Evolutionary conservation across 2,888 invertebrate species (phyloP), one percentile per base, ranked within the genome.

Genomic region (Brenthis ino): DNA sequence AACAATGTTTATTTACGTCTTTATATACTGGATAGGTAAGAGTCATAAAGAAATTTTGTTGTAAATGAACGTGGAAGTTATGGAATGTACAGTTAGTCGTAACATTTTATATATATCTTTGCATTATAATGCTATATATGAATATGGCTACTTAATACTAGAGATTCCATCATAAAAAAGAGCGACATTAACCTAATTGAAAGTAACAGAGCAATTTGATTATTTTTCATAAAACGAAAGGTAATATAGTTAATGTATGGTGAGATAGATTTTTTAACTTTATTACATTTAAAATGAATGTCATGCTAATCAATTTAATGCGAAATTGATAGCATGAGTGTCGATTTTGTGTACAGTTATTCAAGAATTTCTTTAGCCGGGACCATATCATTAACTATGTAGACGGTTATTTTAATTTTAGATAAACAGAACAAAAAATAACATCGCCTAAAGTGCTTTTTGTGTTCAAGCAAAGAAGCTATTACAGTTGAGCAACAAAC

Each of bases 251-350:
- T 43, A 8, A 63, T 43, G 37, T 63, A 54, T 5, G 33, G 14
- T 2, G 13, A 37, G 43, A n/a, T 53, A 8, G 63, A 24, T 50
- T 60, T 57, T 58, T 60, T 28, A 50, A n/a, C 60, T 50, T 58
- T 54, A 43, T 57, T 47, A 28, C 47, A 43, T 66, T 13, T 6
- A 66, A 67, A 67, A 5, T 48, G 55, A 61, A 55, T 67, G 20
- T 61, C 55, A 67, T 55, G 55, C 20, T 56, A 56, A 67, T 61
- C 47, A 61, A 67, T 55, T 67, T 56, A 14, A 61, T 56, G 60
- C 50, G 48, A 61, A 54, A 50, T 67, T 67, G 61, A 67, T 67
- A 67, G 50, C 48, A 48, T 67, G 50, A 55, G 60, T 61, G 48
- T 56, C 60, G 53, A 65, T 37, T 57, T 51, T 58, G 43, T 53